phyloP scores from a whole-genome alignment of 2,888 invertebrate species.

The Germaria angustata region DNA sequence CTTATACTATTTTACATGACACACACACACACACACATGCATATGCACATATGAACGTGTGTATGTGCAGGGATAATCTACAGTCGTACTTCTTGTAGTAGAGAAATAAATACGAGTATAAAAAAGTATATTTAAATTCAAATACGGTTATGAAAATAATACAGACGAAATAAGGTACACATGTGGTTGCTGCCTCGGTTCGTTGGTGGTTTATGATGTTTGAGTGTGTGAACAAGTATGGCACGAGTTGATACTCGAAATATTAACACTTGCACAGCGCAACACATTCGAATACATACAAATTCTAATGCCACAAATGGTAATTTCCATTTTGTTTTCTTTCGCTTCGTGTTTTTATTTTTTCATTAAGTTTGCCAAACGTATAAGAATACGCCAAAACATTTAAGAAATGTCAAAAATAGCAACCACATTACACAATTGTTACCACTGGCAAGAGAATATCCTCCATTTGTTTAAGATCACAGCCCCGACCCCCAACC shows the following conservation, averaged over 20 bases:
- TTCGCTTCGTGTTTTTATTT: conserved; percentile 5
- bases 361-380: conserved; percentile 19
- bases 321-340: conserved; percentile 45
- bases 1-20: conserved; percentile 33
- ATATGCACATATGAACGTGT: not conserved
- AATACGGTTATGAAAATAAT: conserved; percentile 59
- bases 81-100: conserved; percentile 12
- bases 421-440: conserved; percentile 52
- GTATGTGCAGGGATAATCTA: conserved; percentile 35
- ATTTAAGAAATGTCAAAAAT: conserved; percentile 63
- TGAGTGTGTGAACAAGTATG: conserved; percentile 14
- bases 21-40: conserved; percentile 3
- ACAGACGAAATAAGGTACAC: conserved; percentile 46
- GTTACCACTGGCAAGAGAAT: conserved; percentile 6
- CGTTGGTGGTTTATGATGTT: conserved; percentile 12
- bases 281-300: conserved; percentile 55
- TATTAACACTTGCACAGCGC: conserved; percentile 50
- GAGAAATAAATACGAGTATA: conserved; percentile 27
- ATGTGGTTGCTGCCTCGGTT: conserved; percentile 49
- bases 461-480: conserved; percentile 16
- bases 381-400: conserved; percentile 36
- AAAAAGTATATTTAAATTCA: conserved; percentile 60
- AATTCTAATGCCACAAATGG: conserved; percentile 58
- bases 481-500: not conserved
- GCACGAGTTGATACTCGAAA: conserved; percentile 45